These are phyloP conservation scores for Gymnothorax javanicus DNA, from an alignment of 2,797 vertebrate species.

Conservation along the genomic window DNA sequence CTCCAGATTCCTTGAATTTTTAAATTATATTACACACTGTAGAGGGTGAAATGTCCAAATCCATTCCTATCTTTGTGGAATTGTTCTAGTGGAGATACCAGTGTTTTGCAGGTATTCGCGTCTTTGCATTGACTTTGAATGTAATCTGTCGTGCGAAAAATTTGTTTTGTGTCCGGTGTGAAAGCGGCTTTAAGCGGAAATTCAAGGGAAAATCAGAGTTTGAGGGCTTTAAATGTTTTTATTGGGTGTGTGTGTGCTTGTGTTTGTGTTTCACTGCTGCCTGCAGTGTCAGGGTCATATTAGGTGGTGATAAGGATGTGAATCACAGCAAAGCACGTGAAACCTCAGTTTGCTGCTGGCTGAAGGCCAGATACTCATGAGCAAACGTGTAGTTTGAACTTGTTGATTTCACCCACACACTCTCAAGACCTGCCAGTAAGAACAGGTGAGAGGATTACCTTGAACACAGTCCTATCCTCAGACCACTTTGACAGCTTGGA, in stretches of 20 bases:
- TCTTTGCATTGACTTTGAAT: too few species aligned
- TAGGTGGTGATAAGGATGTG: constrained; percentile 43
- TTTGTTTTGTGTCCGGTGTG: too few species aligned
- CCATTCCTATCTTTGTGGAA: too few species aligned
- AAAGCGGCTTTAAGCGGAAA: too few species aligned
- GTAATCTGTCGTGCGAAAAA: too few species aligned
- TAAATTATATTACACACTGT: too few species aligned
- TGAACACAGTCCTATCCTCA: constrained; percentile 27
- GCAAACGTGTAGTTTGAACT: constrained; percentile 65
- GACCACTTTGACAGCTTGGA: constrained; percentile 23
- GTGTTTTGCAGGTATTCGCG: too few species aligned
- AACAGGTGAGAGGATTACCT: constrained; percentile 33
- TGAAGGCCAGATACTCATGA: constrained; percentile 49
- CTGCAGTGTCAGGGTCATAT: constrained; percentile 39
- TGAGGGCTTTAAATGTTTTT: too few species aligned
- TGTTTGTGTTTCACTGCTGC: constrained; percentile 27
- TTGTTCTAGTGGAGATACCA: too few species aligned
- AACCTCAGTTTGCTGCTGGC: constrained; percentile 59
- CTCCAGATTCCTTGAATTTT: too few species aligned
- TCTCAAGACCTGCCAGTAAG: constrained; percentile 53
- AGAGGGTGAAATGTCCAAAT: too few species aligned
- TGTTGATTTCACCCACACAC: constrained; percentile 59
- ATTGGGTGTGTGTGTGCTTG: constrained; percentile 34
- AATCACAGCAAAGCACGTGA: constrained; percentile 40
- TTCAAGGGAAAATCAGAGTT: too few species aligned